Base-by-base conservation (phyloP, 2,113 vertebrate genomes). In the Gobius niger region DNA sequence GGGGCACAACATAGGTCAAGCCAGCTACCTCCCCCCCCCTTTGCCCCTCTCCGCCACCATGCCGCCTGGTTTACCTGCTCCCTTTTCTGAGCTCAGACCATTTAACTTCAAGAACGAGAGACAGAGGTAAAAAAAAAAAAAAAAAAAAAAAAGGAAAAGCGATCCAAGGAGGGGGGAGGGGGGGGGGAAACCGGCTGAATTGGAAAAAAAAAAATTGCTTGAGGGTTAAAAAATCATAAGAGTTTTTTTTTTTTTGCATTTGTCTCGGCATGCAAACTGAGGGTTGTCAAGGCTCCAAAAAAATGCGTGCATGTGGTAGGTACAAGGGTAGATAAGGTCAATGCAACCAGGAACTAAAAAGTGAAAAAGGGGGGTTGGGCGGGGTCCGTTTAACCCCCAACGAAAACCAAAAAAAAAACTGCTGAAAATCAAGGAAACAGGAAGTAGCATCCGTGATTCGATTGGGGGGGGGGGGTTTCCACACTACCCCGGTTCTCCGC, bases 281-380 rank as follows among this genome's bases (percentile, higher is more conserved):
- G 93, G 95, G 94, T 95, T 95, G 89, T 96, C 94, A 95, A 96
- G 95, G 94, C 94, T 94, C 93, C 95, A 95, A 95, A 94, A 94
- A 95, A 94, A 94, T 91, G 95, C 97, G 97, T 98, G 97, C 97
- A 99, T 96, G 94, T 96, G 95, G 95, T 94, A 96, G 92, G 94
- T 93, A 92, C 91, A 92, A 54, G 89, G 91, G 90, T 91, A 93
- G 93, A 92, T 88, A 93, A 93, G 94, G 92, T 94, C 93, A 94
- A 96, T 94, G 95, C 95, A 97, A 96, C 95, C 93, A 92, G 92
- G 94, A 95, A 95, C 90, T 90, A 93, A 98, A 89, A 91, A 86
- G 92, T 92, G 90, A 89, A 87, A 50, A 9, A 16, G 87, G 84
- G 83, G 79, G n/a, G n/a, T n/a, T 85, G 77, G 84, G 82, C 76